Percentiles rank a stretch among this genome's conserved stretches.
Conservation (phyloP, 2,113 vertebrate genomes). For the Callocephalon fimbriatum region DNA sequence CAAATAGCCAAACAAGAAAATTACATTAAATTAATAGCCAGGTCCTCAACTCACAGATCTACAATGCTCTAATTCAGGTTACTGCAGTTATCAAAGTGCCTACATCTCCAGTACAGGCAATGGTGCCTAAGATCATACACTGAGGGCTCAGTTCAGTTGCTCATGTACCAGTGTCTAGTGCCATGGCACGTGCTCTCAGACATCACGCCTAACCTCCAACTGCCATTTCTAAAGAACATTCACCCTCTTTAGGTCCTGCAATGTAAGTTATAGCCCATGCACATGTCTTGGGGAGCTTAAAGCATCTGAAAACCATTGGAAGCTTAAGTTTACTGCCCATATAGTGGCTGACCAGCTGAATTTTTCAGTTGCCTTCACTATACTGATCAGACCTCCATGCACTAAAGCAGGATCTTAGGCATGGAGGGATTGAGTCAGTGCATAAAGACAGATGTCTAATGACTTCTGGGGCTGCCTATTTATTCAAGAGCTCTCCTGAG, state of each 20-base stretch:
- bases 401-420: background rate
- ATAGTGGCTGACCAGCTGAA: background rate
- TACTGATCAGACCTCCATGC: background rate
- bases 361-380: background rate
- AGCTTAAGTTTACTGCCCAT: background rate
- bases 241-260: background rate
- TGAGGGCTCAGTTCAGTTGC: background rate
- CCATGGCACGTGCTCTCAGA: background rate
- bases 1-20: background rate
- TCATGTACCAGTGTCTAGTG: background rate
- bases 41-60: background rate
- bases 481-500: background rate
- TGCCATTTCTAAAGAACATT: background rate
- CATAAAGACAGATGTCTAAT: background rate
- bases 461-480: background rate
- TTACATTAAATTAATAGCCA: background rate
- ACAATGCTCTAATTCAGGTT: background rate
- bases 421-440: background rate
- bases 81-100: background rate
- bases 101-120: background rate
- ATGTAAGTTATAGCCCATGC: fast-evolving
- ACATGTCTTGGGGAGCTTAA: background rate
- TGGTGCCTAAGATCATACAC: background rate
- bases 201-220: background rate
- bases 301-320: background rate